Evolutionary conservation across 2,113 vertebrate genomes (phyloP), one percentile per base, ranked within the genome.

Genomic region (Tyto alba): DNA sequence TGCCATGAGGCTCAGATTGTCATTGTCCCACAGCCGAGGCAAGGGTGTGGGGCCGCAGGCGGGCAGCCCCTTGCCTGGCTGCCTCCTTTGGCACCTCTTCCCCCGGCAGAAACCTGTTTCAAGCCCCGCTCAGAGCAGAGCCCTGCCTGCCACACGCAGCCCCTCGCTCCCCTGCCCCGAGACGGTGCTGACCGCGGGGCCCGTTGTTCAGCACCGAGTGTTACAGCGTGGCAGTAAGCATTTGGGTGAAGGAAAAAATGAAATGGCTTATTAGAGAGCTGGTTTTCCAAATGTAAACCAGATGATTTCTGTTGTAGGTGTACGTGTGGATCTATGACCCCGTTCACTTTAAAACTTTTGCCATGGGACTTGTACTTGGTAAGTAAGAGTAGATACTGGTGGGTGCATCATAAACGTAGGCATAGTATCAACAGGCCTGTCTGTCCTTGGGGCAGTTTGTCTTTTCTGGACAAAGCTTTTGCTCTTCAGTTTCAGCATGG

Each of bases 241-340:
- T 47, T 56, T 40, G 68, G 85, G 53, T 34, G 75, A 81, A 64
- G 38, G 66, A 55, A 19, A 20, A 27, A 59, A 77, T 8, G 29
- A 60, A 56, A 11, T 67, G 2, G 2, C 76, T 80, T 32, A 43
- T 43, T 45, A 48, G 40, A 89, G 63, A 60, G 26, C 53, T 83
- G 47, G 43, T 66, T 63, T 89, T 64, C 66, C 59, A 73, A 40
- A 63, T 67, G 38, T 94, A 95, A 94, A 84, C 40, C 9, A 34
- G 11, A 6, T 67, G 13, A 10, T 98, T 97, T 88, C 96, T 97
- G 32, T 97, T 98, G 25, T 83, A 99, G 99, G 99, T 99, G 11
- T 99, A 98, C 27, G 99, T 99, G 81, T 99, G 99, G 99, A 99
- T 99, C 97, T 99, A 99, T 72, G 99, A 99, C 97, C 99, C 99